Evolutionary conservation across 2,113 vertebrate genomes (phyloP).

Genomic region (Syngnathoides biaculeatus): DNA sequence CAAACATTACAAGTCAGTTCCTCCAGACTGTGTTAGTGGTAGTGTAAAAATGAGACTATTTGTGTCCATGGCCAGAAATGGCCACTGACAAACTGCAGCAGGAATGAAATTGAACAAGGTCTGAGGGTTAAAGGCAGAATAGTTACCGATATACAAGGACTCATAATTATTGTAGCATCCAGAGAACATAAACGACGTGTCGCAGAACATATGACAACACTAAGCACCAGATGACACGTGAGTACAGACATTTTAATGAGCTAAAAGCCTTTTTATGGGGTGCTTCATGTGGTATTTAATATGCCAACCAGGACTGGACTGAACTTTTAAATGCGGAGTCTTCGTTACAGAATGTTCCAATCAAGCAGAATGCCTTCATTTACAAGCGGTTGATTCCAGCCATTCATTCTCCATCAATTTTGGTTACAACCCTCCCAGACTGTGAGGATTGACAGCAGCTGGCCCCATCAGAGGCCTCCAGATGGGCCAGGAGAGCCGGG

Average conservation of each 20-base stretch:
- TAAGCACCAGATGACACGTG: neutral
- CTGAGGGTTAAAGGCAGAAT: neutral
- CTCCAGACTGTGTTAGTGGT: neutral
- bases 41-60: neutral
- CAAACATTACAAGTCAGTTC: neutral
- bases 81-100: neutral
- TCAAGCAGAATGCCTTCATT: neutral
- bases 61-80: neutral
- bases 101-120: neutral
- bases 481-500: neutral
- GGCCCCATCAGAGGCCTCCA: constrained; percentile 1
- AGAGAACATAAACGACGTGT: neutral
- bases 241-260: neutral
- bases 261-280: neutral
- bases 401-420: constrained; percentile 7
- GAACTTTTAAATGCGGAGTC: neutral
- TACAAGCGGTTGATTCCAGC: constrained; percentile 3
- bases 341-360: neutral
- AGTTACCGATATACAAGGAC: neutral
- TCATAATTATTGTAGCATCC: neutral
- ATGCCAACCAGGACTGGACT: neutral
- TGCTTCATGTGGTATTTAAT: neutral
- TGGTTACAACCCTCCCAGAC: constrained; percentile 2
- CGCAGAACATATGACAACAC: neutral
- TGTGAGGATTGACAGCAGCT: constrained; percentile 29